These are phyloP conservation scores for Chionomys nivalis DNA, from an alignment of 2,113 vertebrate genomes.

Conservation along the genomic window DNA sequence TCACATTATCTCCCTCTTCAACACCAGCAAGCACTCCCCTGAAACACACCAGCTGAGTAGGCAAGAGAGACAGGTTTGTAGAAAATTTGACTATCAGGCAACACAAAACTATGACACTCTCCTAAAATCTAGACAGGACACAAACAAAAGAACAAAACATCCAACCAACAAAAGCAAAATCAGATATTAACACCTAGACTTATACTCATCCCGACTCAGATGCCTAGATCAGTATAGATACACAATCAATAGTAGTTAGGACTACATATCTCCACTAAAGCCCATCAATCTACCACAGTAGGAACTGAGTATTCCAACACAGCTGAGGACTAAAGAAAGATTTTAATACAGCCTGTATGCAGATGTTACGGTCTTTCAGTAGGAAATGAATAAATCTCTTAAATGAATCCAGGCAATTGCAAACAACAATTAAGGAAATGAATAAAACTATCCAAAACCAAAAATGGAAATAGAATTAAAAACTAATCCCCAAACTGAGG, in stretches of 20 bases:
- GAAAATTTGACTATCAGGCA: not conserved
- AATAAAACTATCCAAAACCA: not conserved
- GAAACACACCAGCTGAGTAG: not conserved
- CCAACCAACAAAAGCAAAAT: not conserved
- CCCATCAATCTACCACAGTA: not conserved
- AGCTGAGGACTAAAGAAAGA: not conserved
- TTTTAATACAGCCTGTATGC: not conserved
- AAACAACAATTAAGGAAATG: not conserved
- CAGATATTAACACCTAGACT: not conserved
- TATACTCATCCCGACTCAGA: not conserved
- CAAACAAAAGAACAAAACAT: not conserved
- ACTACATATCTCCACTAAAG: not conserved
- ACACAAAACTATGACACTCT: not conserved
- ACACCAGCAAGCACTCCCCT: not conserved
- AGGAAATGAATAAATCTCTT: not conserved
- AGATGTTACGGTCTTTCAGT: not conserved
- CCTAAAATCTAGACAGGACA: not conserved
- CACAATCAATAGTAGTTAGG: not conserved
- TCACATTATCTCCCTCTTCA: not conserved
- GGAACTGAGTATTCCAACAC: not conserved
- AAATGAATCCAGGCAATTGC: not conserved
- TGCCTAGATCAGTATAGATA: not conserved
- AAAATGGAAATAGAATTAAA: not conserved
- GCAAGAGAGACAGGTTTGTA: not conserved
- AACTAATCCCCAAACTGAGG: not conserved